phyloP scores from a whole-genome alignment of 2,888 invertebrate genomes.

The Coleophora deauratella region DNA sequence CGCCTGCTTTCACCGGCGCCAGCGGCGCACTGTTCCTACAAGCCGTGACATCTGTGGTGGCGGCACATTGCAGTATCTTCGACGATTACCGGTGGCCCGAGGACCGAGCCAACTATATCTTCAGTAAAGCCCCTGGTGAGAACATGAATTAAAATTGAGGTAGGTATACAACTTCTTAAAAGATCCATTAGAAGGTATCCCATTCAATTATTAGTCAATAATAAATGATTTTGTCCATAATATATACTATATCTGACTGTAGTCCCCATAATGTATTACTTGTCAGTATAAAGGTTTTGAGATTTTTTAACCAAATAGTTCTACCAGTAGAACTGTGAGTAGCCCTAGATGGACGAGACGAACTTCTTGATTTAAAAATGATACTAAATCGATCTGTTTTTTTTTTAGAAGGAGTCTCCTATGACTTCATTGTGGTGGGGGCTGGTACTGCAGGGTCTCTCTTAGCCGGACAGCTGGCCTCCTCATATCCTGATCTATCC shows the following conservation, averaged over 20 bases:
- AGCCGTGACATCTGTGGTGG: slow-evolving; percentile 70
- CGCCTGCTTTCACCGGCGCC: slow-evolving; percentile 31
- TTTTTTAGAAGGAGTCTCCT: slow-evolving; percentile 31
- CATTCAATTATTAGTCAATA: no score
- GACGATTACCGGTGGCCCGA: slow-evolving; percentile 63
- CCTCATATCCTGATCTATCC: slow-evolving; percentile 27
- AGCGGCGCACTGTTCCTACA: slow-evolving; percentile 62
- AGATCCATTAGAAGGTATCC: no score
- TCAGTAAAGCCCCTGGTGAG: slow-evolving; percentile 24
- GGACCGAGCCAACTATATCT: slow-evolving; percentile 38
- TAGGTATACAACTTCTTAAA: neutral
- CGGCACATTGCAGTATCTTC: slow-evolving; percentile 69
- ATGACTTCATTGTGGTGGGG: slow-evolving; percentile 68
- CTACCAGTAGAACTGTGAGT: no score
- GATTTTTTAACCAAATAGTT: no score
- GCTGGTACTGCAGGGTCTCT: slow-evolving; percentile 73
- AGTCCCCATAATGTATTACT: no score
- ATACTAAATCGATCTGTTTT: neutral
- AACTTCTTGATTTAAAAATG: no score
- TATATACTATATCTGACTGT: no score
- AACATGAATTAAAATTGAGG: slow-evolving; percentile 3
- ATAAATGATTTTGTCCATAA: no score
- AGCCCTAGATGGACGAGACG: no score
- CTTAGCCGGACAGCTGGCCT: slow-evolving; percentile 56
- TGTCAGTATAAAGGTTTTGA: no score